Evolutionary conservation across 2,888 invertebrate species (phyloP).

Genomic region (Leucophenga montana): DNA sequence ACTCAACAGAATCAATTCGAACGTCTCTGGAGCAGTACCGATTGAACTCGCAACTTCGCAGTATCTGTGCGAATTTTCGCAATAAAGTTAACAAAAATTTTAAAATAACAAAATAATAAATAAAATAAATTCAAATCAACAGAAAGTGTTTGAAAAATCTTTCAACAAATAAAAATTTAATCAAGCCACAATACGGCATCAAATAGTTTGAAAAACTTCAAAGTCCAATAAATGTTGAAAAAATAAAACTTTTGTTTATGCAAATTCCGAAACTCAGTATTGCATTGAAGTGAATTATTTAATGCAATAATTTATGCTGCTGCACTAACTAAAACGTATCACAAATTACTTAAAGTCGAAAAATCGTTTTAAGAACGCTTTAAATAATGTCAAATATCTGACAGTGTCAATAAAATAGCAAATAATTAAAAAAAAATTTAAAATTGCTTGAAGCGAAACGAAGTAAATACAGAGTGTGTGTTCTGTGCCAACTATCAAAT

Average conservation of each 20-base stretch:
- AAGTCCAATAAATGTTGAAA: too few species aligned
- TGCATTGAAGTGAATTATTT: neutral
- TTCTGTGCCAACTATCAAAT: too few species aligned
- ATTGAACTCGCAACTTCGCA: neutral
- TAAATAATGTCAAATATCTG: slow-evolving; percentile 50
- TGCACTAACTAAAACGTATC: neutral
- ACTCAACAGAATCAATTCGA: slow-evolving; percentile 51
- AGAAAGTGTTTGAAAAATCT: neutral
- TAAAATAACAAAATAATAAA: slow-evolving; percentile 10
- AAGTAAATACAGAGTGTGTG: neutral
- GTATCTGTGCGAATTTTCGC: neutral
- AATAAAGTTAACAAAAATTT: neutral
- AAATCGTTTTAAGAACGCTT: neutral
- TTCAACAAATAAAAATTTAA: too few species aligned
- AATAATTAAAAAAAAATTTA: neutral
- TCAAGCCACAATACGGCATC: too few species aligned
- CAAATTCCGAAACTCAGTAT: too few species aligned
- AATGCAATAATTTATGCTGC: too few species aligned
- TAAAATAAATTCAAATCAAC: slow-evolving; percentile 30
- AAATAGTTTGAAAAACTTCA: too few species aligned
- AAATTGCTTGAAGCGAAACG: neutral
- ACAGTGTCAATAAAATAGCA: slow-evolving; percentile 47
- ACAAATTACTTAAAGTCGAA: neutral
- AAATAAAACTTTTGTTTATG: too few species aligned
- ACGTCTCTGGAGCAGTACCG: slow-evolving; percentile 58